Percentiles rank a stretch among this genome's conserved stretches.
phyloP scores from a whole-genome alignment of 2,888 invertebrate genomes.

The Ischnus inquisitorius region DNA sequence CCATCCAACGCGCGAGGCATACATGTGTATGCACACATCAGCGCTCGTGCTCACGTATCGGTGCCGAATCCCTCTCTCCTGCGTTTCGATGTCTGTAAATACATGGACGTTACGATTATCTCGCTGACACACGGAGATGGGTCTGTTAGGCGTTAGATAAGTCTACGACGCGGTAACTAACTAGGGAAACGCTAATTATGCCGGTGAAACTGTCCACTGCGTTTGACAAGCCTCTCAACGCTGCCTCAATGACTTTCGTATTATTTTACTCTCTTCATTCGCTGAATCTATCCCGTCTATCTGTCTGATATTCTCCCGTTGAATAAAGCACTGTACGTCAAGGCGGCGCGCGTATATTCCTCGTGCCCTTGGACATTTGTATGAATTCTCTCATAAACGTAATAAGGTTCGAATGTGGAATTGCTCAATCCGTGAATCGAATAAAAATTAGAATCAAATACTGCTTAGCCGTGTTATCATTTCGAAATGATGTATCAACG shows the following conservation, averaged over 20 bases:
- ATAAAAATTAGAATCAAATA: too few relatives aligned
- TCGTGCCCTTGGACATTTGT: background rate
- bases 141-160: background rate
- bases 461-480: too few relatives aligned
- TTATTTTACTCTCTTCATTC: slow-evolving; percentile 13
- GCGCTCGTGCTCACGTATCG: slow-evolving; percentile 1
- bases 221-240: slow-evolving; percentile 41
- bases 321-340: background rate
- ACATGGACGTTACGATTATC: slow-evolving; percentile 19
- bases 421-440: too few relatives aligned
- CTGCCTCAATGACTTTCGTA: background rate
- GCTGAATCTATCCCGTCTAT: slow-evolving; percentile 5
- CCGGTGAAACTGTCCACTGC: slow-evolving; percentile 44
- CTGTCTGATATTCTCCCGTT: background rate
- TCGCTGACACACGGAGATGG: slow-evolving; percentile 8
- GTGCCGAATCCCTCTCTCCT: slow-evolving; percentile 20
- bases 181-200: slow-evolving; percentile 20
- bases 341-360: background rate
- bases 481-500: too few relatives aligned
- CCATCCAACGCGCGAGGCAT: background rate
- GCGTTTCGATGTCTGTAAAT: slow-evolving; percentile 57
- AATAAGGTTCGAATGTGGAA: too few relatives aligned
- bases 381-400: background rate
- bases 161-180: background rate
- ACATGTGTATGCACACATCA: background rate